A percentile compares a stretch with the other conserved stretches of the same genome.
Conservation (phyloP, 2,797 vertebrate species). For the Arrhamphus sclerolepis region DNA sequence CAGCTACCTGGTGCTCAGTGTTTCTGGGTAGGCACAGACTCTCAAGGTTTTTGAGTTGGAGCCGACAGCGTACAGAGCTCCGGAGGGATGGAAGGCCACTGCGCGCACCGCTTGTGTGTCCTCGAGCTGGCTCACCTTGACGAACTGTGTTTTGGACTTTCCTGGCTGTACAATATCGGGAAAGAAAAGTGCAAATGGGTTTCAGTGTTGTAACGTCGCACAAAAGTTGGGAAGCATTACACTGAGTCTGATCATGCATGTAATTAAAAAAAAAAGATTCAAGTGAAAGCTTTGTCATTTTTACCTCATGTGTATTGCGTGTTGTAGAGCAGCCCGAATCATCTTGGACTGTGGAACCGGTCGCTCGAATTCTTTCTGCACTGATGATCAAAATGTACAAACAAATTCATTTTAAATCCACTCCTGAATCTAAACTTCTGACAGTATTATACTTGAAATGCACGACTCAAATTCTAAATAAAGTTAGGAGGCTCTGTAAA, state of each 20-base stretch:
- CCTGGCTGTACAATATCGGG: constrained; percentile 71
- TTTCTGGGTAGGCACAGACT: constrained; percentile 93
- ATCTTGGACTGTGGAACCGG: constrained; percentile 67
- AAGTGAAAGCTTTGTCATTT: too few species aligned
- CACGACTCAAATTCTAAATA: too few species aligned
- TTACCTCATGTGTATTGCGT: constrained; percentile 83
- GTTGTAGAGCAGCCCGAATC: constrained; percentile 74
- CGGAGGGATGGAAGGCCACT: constrained; percentile 95
- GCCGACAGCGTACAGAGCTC: constrained; percentile 92
- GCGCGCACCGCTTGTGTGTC: constrained; percentile 97
- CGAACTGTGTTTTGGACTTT: constrained; percentile 88
- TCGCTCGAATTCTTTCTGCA: constrained; percentile 46
- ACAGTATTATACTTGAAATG: too few species aligned
- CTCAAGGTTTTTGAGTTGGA: constrained; percentile 98
- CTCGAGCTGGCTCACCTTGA: constrained; percentile 90
- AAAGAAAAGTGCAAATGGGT: neutral
- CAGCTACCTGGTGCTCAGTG: constrained; percentile 82
- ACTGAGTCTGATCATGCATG: neutral
- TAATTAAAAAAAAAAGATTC: neutral
- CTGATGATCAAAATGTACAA: constrained; percentile 26
- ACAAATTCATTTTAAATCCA: neutral
- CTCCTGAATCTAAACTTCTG: neutral
- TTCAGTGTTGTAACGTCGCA: neutral
- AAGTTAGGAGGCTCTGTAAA: too few species aligned
- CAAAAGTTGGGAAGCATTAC: neutral